Evolutionary conservation across 2,888 invertebrate genomes (phyloP).

Genomic region (Aphidius colemani): DNA sequence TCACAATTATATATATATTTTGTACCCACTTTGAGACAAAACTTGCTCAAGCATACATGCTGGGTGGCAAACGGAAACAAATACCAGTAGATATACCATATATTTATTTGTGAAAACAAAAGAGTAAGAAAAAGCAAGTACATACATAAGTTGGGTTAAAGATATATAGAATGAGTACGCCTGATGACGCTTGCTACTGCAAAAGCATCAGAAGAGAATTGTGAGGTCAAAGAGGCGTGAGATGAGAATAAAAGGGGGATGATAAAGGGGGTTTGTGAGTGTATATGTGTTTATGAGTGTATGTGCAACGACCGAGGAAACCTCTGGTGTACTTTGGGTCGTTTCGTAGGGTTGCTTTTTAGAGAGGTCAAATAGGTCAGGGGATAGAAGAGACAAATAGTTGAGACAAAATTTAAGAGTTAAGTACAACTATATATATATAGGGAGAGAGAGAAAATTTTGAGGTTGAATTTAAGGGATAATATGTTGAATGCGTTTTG

Average conservation of each 20-base stretch:
- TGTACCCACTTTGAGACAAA: no score
- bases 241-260: constrained; percentile 28
- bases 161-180: no score
- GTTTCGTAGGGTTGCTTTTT: constrained; percentile 21
- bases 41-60: no score
- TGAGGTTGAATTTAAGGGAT: constrained; percentile 4
- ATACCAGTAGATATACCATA: no score
- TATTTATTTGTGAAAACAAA: no score
- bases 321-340: constrained; percentile 33
- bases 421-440: no score
- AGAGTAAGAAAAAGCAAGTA: no score
- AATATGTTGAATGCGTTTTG: constrained; percentile 53
- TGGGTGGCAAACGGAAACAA: no score
- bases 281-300: constrained; percentile 5
- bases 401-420: constrained; percentile 18
- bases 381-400: constrained; percentile 21
- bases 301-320: constrained; percentile 23
- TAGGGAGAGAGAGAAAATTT: no score
- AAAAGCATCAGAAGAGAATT: constrained; percentile 29
- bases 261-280: neutral
- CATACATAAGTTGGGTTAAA: no score
- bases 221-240: constrained; percentile 34
- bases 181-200: neutral
- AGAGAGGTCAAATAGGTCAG: constrained; percentile 29
- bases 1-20: no score